Evolutionary conservation across 64 coral and sea anemone genomes (phyloP), one percentile per base, ranked within the genome.

Genomic region (Acropora tenuis): DNA sequence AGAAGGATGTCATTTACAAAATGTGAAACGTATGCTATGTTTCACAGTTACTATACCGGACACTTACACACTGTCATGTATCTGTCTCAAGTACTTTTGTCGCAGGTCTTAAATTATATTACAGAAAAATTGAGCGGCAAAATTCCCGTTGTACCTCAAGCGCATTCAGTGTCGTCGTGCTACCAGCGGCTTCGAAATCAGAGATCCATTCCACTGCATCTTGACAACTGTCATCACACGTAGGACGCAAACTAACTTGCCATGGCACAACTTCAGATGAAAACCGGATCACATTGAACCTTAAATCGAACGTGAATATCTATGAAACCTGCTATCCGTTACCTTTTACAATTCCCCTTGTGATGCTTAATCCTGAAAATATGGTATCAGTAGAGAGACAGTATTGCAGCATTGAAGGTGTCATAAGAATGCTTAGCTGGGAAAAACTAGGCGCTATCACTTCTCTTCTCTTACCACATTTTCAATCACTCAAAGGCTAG

Each of bases 191-290:
- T 69, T 99, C 90, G 44, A 99, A 96, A 18, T 52, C 79, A 46
- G 91, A 88, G 43, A 99, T 71, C 97, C 97, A 99, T 89, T 99
- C 91, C 7, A 99, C 97, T 67, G 97, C 94, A 74, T 92, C 94
- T 84, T 99, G 94, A 58, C 97, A 99, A 50, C 92, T 96, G 16
- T 91, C 77, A 55, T 99, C 97, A 55, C 75, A 91, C 8, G 80
- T 77, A 15, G 84, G 76, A 18, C 79, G 53, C 48, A 99, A 40
- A 69, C 48, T 75, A 5, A 88, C 83, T 91, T 91, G 93, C 97
- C 97, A 99, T 71, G 84, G 65, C 73, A 95, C 80, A 40, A 94
- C 94, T 59, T 99, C 97, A 15, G 91, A 90, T 9, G 97, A 93
- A 91, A 96, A 99, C 43, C 71, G 88, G 69, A 96, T 74, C 0